A percentile compares a stretch with the other conserved stretches of the same genome.
These are phyloP conservation scores for Amblyornis subalaris DNA, from an alignment of 2,113 vertebrate species.

Conservation along the genomic window DNA sequence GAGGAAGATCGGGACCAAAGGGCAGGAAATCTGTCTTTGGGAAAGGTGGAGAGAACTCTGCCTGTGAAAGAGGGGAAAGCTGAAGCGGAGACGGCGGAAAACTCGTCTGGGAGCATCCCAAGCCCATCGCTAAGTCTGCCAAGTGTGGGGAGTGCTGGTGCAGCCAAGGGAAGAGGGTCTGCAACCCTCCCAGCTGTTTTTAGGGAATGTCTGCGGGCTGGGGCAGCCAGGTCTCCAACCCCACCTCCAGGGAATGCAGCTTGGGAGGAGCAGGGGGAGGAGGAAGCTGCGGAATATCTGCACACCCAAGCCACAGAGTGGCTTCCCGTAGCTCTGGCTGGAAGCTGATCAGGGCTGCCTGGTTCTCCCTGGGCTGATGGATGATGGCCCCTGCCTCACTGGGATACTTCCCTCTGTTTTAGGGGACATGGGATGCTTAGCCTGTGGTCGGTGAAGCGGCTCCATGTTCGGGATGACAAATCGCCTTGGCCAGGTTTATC, in stretches of 20 bases:
- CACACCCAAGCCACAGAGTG: not conserved
- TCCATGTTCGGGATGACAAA: not conserved
- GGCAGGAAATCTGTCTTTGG: not conserved
- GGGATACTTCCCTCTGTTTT: not conserved
- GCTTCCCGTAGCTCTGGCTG: not conserved
- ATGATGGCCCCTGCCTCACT: not conserved
- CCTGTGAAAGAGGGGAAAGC: not conserved
- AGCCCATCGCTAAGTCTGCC: not conserved
- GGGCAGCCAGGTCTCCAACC: not conserved
- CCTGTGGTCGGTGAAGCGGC: not conserved
- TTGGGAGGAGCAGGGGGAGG: not conserved
- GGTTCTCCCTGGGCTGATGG: not conserved
- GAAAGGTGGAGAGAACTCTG: not conserved
- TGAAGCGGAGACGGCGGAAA: fast-evolving
- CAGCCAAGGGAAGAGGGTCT: not conserved
- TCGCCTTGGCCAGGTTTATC: not conserved
- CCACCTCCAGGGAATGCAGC: not conserved
- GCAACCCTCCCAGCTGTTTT: not conserved
- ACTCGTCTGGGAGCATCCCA: not conserved
- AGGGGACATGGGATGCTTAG: not conserved
- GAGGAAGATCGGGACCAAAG: not conserved
- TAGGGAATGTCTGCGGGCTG: not conserved
- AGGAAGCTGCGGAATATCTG: not conserved
- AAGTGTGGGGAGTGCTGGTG: not conserved
- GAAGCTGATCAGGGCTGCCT: not conserved